Evolutionary conservation across 2,797 vertebrate genomes (phyloP), one percentile per base, ranked within the genome.

Genomic region (Poecilia picta): DNA sequence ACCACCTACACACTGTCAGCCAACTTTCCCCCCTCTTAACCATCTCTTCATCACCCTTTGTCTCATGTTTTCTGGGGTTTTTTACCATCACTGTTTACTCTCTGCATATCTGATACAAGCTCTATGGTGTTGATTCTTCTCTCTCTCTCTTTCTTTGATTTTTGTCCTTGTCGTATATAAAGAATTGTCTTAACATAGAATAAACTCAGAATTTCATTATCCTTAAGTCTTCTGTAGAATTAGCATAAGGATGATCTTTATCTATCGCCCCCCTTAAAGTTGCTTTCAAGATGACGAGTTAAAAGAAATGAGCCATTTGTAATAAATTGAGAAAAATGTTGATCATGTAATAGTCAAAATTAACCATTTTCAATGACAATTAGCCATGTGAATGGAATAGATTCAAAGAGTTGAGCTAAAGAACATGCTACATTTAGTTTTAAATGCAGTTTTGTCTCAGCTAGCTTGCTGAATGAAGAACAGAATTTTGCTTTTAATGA

Each of bases 1-100:
- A 80, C 90, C 93, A 84, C 94, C 93, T 90, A 92, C 94, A 89
- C 89, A 74, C 92, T 91, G 92, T 93, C 91, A 91, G 47, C 82
- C 74, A 75, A 55, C 85, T 71, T 51, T 87, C 85, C 89, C 33
- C 83, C 80, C 75, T 81, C 83, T 80, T 87, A 83, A 57, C 83
- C 71, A 64, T 87, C 85, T 86, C 84, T 78, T 79, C 85, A 79
- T 80, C 81, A 75, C 83, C 77, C 81, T 81, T 83, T 85, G 73
- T 88, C 80, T 75, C 3, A 0, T 31, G 79, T 77, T 72, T 73
- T 57, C 49, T 73, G 43, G 13, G 23, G 47, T 18, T 41, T 51
- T 55, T 73, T 18, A 15, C 20, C 72, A 4, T 28, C 36, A 13
- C 73, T 79, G 79, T 88, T 89, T 83, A 79, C 77, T 20, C 33